Evolutionary conservation across 1,140 invertebrate genomes (phyloP).

Genomic region (Drosophila elegans): DNA sequence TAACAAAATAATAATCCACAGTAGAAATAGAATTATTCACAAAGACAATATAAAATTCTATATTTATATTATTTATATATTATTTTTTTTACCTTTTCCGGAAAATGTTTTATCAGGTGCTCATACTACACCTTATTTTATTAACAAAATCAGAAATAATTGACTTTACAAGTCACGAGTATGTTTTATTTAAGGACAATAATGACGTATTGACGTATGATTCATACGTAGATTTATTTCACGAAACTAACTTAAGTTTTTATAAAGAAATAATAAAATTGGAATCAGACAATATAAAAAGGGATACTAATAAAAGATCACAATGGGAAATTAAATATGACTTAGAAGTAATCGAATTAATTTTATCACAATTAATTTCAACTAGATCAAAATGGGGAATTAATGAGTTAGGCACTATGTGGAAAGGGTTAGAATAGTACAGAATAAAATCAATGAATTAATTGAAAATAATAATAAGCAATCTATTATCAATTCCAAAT

Average conservation of each 20-base stretch:
- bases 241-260: slow-evolving; percentile 7
- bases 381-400: too few relatives aligned
- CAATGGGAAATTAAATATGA: too few relatives aligned
- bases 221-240: not conserved
- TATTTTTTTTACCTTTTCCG: not conserved
- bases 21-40: slow-evolving; percentile 4
- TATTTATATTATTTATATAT: too few relatives aligned
- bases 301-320: slow-evolving; percentile 6
- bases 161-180: slow-evolving; percentile 1
- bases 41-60: slow-evolving; percentile 9
- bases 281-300: slow-evolving; percentile 7
- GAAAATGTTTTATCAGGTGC: slow-evolving; percentile 3
- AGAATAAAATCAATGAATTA: too few relatives aligned
- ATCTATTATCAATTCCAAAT: too few relatives aligned
- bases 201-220: not conserved
- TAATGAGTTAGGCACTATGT: too few relatives aligned
- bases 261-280: slow-evolving; percentile 7
- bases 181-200: slow-evolving; percentile 1
- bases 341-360: too few relatives aligned
- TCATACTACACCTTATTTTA: slow-evolving; percentile 1
- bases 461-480: too few relatives aligned
- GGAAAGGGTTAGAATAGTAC: too few relatives aligned
- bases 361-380: too few relatives aligned
- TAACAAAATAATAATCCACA: not conserved
- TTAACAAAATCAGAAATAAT: slow-evolving; percentile 4